Conservation (phyloP, 2,888 invertebrate genomes). For the Chrysolina americana region DNA sequence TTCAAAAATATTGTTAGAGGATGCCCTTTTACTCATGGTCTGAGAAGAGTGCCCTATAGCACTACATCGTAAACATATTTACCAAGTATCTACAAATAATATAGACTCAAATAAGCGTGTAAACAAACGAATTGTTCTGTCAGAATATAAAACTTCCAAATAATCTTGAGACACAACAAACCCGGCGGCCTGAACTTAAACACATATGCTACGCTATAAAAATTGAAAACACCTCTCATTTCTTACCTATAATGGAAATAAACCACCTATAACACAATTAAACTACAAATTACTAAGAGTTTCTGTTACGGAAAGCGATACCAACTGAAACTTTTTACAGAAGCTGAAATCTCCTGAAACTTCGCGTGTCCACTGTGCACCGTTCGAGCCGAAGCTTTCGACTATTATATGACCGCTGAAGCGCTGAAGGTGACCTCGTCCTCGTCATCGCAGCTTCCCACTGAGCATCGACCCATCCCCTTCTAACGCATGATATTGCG, state of each 20-base stretch:
- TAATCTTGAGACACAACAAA: background rate
- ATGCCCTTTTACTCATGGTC: too few relatives aligned
- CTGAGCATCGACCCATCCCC: conserved; percentile 30
- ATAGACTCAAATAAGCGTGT: too few relatives aligned
- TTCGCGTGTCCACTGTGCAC: background rate
- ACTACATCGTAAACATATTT: too few relatives aligned
- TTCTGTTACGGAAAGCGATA: background rate
- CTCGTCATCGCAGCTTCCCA: conserved; percentile 2
- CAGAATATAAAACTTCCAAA: too few relatives aligned
- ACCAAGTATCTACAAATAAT: too few relatives aligned
- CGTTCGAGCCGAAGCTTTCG: conserved; percentile 1
- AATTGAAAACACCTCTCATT: background rate
- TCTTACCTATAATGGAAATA: background rate
- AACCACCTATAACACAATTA: too few relatives aligned
- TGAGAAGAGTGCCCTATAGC: too few relatives aligned
- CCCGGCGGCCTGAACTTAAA: background rate
- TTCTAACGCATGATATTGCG: conserved; percentile 11
- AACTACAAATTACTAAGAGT: background rate
- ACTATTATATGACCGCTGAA: background rate
- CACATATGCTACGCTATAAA: background rate
- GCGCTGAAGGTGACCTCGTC: conserved; percentile 26
- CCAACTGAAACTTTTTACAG: background rate
- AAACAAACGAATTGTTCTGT: too few relatives aligned
- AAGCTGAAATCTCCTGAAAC: conserved; percentile 7
- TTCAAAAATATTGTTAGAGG: too few relatives aligned